Conservation (phyloP, 2,888 invertebrate species). For the Trissolcus japonicus region DNA sequence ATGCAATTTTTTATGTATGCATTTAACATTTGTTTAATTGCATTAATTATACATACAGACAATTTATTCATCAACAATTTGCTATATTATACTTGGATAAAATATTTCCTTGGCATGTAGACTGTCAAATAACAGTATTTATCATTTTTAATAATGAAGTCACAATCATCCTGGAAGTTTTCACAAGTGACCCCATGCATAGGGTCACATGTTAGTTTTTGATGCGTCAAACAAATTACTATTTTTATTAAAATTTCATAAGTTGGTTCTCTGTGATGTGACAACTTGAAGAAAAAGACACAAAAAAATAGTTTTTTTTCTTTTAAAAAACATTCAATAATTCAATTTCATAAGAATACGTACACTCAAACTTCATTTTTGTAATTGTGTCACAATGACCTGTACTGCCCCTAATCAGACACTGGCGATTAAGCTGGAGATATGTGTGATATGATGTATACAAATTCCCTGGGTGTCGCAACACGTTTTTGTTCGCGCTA, state of each 20-base stretch:
- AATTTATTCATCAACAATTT: not conserved
- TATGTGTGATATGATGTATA: no score
- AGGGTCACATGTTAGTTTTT: not conserved
- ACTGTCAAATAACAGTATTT: not conserved
- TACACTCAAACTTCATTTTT: not conserved
- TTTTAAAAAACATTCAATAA: not conserved
- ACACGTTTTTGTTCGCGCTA: no score
- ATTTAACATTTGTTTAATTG: no score
- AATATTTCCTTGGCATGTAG: not conserved
- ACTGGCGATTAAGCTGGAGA: no score
- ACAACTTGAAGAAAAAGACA: not conserved
- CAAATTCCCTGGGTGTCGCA: no score
- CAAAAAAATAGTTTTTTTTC: not conserved
- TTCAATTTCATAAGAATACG: not conserved
- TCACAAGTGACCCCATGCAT: no score
- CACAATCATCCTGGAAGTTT: no score
- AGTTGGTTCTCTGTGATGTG: not conserved
- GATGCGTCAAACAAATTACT: not conserved
- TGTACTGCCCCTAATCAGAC: not conserved
- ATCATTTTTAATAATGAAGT: not conserved
- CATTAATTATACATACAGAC: no score
- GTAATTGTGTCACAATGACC: not conserved
- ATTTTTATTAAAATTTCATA: not conserved
- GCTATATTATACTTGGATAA: not conserved
- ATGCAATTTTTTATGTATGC: no score